Conservation (phyloP, 2,797 vertebrate genomes). For the Lerista edwardsae region DNA sequence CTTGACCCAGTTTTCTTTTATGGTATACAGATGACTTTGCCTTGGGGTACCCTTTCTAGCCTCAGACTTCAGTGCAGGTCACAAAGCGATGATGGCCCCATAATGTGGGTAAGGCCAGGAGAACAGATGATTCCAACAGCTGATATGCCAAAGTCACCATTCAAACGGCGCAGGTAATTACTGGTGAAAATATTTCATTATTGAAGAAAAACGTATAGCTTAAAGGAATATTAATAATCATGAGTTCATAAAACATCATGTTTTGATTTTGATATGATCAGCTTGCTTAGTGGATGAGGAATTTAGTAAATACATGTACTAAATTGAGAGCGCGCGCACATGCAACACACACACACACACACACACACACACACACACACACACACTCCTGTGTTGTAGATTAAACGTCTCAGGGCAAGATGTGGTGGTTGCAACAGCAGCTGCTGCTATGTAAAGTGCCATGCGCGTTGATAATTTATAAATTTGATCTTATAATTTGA, state of each 20-base stretch:
- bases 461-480: not conserved
- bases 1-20: conserved; percentile 53
- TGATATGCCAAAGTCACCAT: conserved; percentile 98
- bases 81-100: conserved; percentile 96
- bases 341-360: too few species aligned
- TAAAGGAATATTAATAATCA: not conserved
- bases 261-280: not conserved
- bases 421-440: too few species aligned
- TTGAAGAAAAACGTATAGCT: not conserved
- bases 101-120: conserved; percentile 98
- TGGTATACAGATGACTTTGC: conserved; percentile 90
- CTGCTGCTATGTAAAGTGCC: not conserved
- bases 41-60: conserved; percentile 95
- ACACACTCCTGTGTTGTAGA: not conserved
- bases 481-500: not conserved
- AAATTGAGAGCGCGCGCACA: too few species aligned
- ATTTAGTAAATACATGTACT: too few species aligned
- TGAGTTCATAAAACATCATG: not conserved
- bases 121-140: conserved; percentile 99
- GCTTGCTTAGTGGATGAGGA: too few species aligned
- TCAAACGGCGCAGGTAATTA: conserved; percentile 92
- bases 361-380: too few species aligned
- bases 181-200: conserved; percentile 30
- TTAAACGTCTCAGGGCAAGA: not conserved
- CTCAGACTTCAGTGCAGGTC: conserved; percentile 94